Evolutionary conservation across 2,888 invertebrate species (phyloP).

Genomic region (Mesorhabditis belari): DNA sequence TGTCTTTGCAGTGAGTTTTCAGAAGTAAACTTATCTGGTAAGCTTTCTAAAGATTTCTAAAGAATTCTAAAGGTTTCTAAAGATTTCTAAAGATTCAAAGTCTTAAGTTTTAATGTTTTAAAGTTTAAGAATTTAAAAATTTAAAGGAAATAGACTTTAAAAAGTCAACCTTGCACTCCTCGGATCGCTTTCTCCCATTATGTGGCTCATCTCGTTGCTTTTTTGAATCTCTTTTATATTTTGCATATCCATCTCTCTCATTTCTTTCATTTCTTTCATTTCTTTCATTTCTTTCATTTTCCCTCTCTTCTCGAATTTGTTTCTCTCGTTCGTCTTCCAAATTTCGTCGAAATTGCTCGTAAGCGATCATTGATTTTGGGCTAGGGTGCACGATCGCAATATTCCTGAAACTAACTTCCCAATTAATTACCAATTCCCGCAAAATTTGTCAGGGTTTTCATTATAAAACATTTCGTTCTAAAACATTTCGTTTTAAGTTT

Average conservation of each 20-base stretch:
- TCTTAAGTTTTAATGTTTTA: no score
- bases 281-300: not conserved
- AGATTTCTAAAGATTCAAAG: not conserved
- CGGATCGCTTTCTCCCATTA: not conserved
- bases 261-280: not conserved
- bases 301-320: not conserved
- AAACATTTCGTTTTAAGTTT: no score
- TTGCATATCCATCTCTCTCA: no score
- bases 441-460: no score
- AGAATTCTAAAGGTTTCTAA: no score
- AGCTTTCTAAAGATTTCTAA: not conserved
- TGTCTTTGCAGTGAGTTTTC: conserved; percentile 16
- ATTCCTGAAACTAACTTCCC: no score
- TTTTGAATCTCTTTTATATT: not conserved
- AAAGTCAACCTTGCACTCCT: not conserved
- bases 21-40: not conserved
- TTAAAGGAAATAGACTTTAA: no score
- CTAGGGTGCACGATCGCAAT: no score
- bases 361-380: no score
- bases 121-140: no score
- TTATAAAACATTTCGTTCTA: no score
- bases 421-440: no score
- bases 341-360: not conserved
- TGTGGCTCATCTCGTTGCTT: not conserved
- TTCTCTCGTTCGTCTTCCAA: not conserved